Conservation (phyloP, 2,888 invertebrate genomes). For the Cyclophora punctaria region DNA sequence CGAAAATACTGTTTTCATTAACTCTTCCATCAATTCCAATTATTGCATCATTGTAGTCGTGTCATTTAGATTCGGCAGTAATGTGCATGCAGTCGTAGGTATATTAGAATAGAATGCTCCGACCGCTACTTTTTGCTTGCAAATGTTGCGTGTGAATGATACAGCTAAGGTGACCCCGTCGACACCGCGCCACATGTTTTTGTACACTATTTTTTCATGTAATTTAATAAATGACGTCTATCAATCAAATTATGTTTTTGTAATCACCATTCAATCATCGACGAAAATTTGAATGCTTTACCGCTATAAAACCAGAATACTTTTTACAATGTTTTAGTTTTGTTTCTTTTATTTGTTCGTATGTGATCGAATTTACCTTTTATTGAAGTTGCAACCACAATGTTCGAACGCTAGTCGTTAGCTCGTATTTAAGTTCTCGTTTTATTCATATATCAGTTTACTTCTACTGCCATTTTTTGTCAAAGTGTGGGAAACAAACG, state of each 20-base stretch:
- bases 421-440: too few relatives aligned
- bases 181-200: conserved; percentile 22
- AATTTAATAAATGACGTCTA: conserved; percentile 12
- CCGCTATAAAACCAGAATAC: conserved; percentile 16
- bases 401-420: conserved; percentile 4
- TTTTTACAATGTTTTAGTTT: conserved; percentile 4
- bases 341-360: conserved; percentile 26
- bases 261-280: conserved; percentile 23
- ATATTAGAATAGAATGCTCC: too few relatives aligned
- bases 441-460: background rate
- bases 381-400: too few relatives aligned
- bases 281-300: conserved; percentile 16
- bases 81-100: too few relatives aligned
- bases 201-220: conserved; percentile 10
- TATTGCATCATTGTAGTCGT: too few relatives aligned
- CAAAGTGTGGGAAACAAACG: conserved; percentile 17
- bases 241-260: conserved; percentile 18
- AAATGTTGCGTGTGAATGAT: conserved; percentile 28
- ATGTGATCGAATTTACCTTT: too few relatives aligned
- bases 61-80: too few relatives aligned
- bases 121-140: conserved; percentile 10
- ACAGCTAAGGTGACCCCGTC: conserved; percentile 32
- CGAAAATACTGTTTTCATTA: too few relatives aligned
- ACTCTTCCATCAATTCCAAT: too few relatives aligned
- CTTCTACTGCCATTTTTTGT: conserved; percentile 15